A percentile compares a stretch with the other conserved stretches of the same genome.
These are phyloP conservation scores for Anolis sagrei DNA, from an alignment of 2,113 vertebrate genomes.

Conservation along the genomic window DNA sequence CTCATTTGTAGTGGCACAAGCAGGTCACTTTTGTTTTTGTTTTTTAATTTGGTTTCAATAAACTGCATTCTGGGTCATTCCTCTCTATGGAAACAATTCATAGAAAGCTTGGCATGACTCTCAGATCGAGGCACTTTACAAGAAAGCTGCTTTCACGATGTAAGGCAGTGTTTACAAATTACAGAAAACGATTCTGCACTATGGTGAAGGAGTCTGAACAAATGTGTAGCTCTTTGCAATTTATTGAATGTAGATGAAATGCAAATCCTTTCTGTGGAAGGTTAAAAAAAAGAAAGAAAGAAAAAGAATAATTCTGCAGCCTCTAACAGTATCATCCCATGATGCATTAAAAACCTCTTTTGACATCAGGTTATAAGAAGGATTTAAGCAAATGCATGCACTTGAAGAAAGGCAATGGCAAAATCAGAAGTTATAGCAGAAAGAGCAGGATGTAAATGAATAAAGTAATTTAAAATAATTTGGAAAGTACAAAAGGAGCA, in stretches of 20 bases:
- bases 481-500: too few species aligned
- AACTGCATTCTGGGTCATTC: constrained; percentile 4
- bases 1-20: not conserved
- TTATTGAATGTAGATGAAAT: constrained; percentile 24
- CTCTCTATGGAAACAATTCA: not conserved
- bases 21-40: constrained; percentile 4
- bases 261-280: not conserved
- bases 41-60: not conserved
- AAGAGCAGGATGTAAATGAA: too few species aligned
- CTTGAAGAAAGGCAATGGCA: too few species aligned
- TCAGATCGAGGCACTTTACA: constrained; percentile 4
- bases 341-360: not conserved
- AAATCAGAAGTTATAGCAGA: too few species aligned
- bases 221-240: not conserved
- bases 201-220: not conserved
- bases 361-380: not conserved
- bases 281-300: accelerated
- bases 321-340: not conserved
- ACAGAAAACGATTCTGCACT: accelerated
- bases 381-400: constrained; percentile 12
- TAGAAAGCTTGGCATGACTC: not conserved
- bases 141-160: not conserved
- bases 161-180: not conserved
- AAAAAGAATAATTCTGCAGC: not conserved
- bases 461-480: too few species aligned